These are phyloP conservation scores for Dolichomitus sp. DNA, from an alignment of 2,888 invertebrate species.

Conservation along the genomic window DNA sequence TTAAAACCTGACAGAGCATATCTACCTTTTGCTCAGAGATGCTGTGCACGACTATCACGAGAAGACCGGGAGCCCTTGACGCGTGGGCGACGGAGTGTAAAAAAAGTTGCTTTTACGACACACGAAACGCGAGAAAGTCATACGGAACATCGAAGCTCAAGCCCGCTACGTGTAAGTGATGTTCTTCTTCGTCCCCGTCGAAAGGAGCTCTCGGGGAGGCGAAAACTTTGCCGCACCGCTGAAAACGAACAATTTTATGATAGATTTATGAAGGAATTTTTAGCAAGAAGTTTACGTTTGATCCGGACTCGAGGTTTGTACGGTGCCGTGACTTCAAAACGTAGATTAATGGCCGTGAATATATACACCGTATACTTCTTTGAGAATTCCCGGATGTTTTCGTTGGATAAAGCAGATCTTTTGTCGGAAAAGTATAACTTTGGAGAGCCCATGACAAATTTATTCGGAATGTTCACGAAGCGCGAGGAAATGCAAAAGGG, in stretches of 20 bases:
- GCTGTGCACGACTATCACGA: slow-evolving; percentile 24
- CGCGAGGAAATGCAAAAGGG: neutral
- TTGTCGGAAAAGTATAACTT: slow-evolving; percentile 35
- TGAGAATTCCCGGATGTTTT: slow-evolving; percentile 62
- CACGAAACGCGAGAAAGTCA: slow-evolving; percentile 44
- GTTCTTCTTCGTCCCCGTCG: slow-evolving; percentile 42
- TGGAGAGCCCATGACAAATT: slow-evolving; percentile 19
- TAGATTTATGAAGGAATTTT: slow-evolving; percentile 71
- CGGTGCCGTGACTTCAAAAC: slow-evolving; percentile 52
- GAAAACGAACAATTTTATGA: slow-evolving; percentile 71
- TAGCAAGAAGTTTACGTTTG: slow-evolving; percentile 66
- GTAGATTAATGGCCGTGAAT: slow-evolving; percentile 65
- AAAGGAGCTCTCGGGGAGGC: slow-evolving; percentile 44
- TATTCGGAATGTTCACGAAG: neutral
- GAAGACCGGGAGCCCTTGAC: slow-evolving; percentile 47
- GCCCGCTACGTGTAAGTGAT: slow-evolving; percentile 18
- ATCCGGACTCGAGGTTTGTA: slow-evolving; percentile 58
- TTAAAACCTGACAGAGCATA: slow-evolving; percentile 11
- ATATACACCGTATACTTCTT: slow-evolving; percentile 35
- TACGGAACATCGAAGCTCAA: slow-evolving; percentile 37
- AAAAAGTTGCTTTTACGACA: slow-evolving; percentile 64
- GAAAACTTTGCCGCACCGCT: slow-evolving; percentile 63
- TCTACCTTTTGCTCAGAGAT: neutral
- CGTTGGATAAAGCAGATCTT: slow-evolving; percentile 47
- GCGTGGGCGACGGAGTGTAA: slow-evolving; percentile 61